Percentiles rank a stretch among this genome's conserved stretches.
These are phyloP conservation scores for Istiophorus platypterus DNA, from an alignment of 2,113 vertebrate genomes.

Conservation along the genomic window DNA sequence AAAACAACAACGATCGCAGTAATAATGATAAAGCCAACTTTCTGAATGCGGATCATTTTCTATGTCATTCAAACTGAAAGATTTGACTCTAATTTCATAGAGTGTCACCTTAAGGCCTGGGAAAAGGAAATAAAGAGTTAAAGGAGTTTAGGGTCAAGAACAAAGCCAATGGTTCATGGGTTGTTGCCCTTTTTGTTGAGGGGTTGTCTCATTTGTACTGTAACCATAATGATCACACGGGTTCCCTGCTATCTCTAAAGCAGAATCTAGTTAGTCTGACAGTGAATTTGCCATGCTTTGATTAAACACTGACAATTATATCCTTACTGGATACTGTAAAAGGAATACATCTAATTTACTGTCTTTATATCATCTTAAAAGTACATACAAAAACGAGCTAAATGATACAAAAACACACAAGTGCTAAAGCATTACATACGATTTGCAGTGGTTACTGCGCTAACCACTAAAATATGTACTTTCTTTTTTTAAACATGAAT, in stretches of 20 bases:
- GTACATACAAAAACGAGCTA: background rate
- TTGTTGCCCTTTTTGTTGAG: background rate
- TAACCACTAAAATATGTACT: background rate
- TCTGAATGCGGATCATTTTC: background rate
- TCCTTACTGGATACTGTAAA: background rate
- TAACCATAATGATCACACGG: background rate
- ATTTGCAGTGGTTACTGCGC: conserved; percentile 9
- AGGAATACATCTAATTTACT: background rate
- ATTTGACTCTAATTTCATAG: background rate
- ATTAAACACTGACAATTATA: background rate
- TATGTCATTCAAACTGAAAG: background rate
- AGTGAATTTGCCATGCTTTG: background rate
- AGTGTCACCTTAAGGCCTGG: background rate
- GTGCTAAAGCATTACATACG: conserved; percentile 20
- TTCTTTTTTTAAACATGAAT: conserved; percentile 31
- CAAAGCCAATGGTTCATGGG: background rate
- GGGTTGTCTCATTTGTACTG: background rate
- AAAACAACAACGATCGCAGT: background rate
- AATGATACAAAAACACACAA: conserved; percentile 2
- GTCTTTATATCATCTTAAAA: conserved; percentile 3
- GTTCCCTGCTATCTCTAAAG: background rate
- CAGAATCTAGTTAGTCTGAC: background rate
- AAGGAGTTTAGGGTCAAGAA: conserved; percentile 13
- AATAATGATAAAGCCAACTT: background rate
- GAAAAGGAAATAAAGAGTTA: background rate